Conservation (phyloP, 2,113 vertebrate species). For the Nettapus auritus region DNA sequence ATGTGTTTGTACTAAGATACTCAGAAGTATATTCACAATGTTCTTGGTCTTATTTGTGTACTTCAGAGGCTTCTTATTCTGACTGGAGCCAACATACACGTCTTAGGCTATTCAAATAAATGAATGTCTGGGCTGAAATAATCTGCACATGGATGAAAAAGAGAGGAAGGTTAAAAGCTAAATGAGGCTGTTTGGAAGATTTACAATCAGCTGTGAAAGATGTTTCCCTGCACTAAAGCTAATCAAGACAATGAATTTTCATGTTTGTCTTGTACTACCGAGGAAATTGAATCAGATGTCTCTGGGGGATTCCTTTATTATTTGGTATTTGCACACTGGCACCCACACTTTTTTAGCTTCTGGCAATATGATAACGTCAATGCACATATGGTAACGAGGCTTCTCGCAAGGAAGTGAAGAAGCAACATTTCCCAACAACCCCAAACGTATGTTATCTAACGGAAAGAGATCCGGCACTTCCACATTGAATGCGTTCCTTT, state of each 20-base stretch:
- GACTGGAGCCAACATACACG: background rate
- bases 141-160: background rate
- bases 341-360: slow-evolving; percentile 54
- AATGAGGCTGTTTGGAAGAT: slow-evolving; percentile 59
- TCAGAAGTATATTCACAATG: background rate
- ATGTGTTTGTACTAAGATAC: background rate
- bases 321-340: slow-evolving; percentile 42
- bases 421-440: background rate
- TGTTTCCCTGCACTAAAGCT: slow-evolving; percentile 45
- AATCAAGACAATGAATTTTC: slow-evolving; percentile 69
- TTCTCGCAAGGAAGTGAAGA: background rate
- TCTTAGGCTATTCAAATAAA: slow-evolving; percentile 37
- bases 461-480: background rate
- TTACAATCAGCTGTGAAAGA: slow-evolving; percentile 55
- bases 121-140: slow-evolving; percentile 7
- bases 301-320: slow-evolving; percentile 58
- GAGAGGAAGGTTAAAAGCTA: slow-evolving; percentile 63
- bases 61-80: background rate
- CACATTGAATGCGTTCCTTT: background rate
- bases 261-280: slow-evolving; percentile 48
- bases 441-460: fast-evolving
- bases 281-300: slow-evolving; percentile 50
- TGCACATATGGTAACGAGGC: background rate
- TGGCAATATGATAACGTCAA: background rate
- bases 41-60: background rate